A percentile compares a stretch with the other conserved stretches of the same genome.
These are phyloP conservation scores for Phasia obesa DNA, from an alignment of 2,888 invertebrate genomes.

Conservation along the genomic window DNA sequence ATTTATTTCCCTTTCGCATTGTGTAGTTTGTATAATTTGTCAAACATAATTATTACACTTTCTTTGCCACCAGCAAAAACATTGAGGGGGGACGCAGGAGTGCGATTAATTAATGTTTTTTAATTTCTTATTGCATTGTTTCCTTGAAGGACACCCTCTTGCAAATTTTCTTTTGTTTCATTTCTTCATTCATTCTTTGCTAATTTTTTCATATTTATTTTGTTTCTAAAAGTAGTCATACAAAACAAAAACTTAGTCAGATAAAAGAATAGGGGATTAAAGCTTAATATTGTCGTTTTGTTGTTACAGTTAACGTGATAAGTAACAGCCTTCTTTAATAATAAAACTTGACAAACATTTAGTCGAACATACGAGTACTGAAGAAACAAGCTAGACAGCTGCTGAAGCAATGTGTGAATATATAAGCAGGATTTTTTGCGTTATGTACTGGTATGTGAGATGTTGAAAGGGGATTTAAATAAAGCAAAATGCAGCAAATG, in stretches of 20 bases:
- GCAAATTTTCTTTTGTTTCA: constrained; percentile 3
- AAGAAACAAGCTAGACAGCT: too few relatives aligned
- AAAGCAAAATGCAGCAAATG: too few relatives aligned
- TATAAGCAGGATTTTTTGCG: background rate
- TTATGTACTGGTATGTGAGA: too few relatives aligned
- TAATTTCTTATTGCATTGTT: constrained; percentile 48
- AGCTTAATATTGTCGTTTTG: constrained; percentile 54
- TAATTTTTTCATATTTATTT: constrained; percentile 39
- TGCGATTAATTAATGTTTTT: constrained; percentile 11
- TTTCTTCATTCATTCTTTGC: constrained; percentile 8
- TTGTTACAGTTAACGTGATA: background rate
- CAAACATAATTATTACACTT: background rate
- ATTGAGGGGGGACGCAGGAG: background rate
- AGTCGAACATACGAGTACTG: too few relatives aligned
- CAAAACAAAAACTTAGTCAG: constrained; percentile 8
- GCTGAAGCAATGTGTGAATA: too few relatives aligned
- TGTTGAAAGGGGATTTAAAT: too few relatives aligned
- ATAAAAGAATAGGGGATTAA: constrained; percentile 33
- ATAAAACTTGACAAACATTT: too few relatives aligned
- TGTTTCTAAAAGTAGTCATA: constrained; percentile 36
- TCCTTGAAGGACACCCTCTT: background rate
- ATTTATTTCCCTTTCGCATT: background rate
- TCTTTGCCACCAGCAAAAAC: background rate
- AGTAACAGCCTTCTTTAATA: too few relatives aligned
- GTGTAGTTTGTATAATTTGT: background rate